Evolutionary conservation across 2,113 vertebrate genomes (phyloP).

Genomic region (Vimba vimba): DNA sequence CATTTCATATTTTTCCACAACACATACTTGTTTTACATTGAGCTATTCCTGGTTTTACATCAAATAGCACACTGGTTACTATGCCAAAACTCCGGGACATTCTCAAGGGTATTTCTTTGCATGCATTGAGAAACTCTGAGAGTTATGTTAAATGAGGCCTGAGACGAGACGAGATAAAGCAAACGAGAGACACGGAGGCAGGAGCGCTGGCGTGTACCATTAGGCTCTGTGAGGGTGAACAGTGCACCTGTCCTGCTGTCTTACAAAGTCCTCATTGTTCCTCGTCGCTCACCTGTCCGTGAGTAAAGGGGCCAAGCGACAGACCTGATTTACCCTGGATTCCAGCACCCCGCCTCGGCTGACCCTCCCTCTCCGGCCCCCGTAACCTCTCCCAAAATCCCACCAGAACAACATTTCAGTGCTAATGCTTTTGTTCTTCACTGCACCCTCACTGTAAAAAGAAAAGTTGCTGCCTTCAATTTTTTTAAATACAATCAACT

Average conservation of each 20-base stretch:
- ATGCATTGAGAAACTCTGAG: conserved; percentile 13
- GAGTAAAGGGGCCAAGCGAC: conserved; percentile 59
- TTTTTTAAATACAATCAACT: too few relatives aligned
- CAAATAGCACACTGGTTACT: conserved; percentile 1
- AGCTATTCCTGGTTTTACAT: neutral
- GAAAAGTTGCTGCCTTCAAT: too few relatives aligned
- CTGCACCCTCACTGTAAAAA: neutral
- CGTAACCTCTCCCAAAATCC: conserved; percentile 40
- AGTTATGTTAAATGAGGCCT: conserved; percentile 40
- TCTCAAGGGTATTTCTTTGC: conserved; percentile 32
- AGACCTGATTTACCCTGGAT: conserved; percentile 67
- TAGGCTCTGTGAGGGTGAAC: conserved; percentile 48
- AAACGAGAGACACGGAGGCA: conserved; percentile 57
- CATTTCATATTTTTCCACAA: neutral
- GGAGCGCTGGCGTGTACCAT: neutral
- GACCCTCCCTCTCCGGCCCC: conserved; percentile 46
- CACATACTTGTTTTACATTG: neutral
- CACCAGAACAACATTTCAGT: conserved; percentile 27
- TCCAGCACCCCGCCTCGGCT: conserved; percentile 58
- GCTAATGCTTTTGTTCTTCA: neutral
- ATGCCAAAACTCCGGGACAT: neutral
- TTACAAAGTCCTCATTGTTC: conserved; percentile 73
- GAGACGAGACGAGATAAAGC: conserved; percentile 31
- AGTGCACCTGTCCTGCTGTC: conserved; percentile 70
- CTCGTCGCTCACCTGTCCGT: conserved; percentile 74